These are phyloP conservation scores for Drosophila kepulauana DNA, from an alignment of 1,140 invertebrate genomes.

Conservation along the genomic window DNA sequence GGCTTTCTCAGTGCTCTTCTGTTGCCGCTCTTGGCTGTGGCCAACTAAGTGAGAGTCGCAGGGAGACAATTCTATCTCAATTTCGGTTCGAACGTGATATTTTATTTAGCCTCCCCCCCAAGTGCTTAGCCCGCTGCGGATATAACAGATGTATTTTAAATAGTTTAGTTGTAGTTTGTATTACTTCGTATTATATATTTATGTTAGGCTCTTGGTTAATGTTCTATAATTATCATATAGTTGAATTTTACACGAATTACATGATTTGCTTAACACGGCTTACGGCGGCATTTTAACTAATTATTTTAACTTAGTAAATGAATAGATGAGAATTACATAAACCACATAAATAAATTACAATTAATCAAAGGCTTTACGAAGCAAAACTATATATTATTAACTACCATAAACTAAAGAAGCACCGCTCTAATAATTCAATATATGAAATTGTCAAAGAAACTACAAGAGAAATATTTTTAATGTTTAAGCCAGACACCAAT, in stretches of 20 bases:
- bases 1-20: constrained; percentile 47
- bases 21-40: constrained; percentile 50
- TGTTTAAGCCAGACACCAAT: constrained; percentile 53
- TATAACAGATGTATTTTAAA: constrained; percentile 51
- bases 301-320: constrained; percentile 13
- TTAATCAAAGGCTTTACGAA: constrained; percentile 22
- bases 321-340: constrained; percentile 5
- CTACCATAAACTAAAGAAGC: constrained; percentile 8
- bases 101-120: constrained; percentile 53
- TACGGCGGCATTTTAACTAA: constrained; percentile 7
- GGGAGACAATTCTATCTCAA: constrained; percentile 17
- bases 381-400: constrained; percentile 14
- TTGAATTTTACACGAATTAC: constrained; percentile 17
- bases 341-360: constrained; percentile 6
- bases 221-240: constrained; percentile 14
- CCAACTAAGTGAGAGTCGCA: constrained; percentile 31
- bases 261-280: constrained; percentile 18
- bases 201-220: constrained; percentile 19
- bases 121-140: constrained; percentile 56
- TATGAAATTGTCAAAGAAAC: constrained; percentile 6
- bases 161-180: constrained; percentile 53
- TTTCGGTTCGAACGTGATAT: constrained; percentile 79
- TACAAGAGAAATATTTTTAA: constrained; percentile 39
- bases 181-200: constrained; percentile 11
- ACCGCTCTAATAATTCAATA: constrained; percentile 21